A percentile compares a stretch with the other conserved stretches of the same genome.
phyloP scores from a whole-genome alignment of 2,888 invertebrate species.

The Troides aeacus region DNA sequence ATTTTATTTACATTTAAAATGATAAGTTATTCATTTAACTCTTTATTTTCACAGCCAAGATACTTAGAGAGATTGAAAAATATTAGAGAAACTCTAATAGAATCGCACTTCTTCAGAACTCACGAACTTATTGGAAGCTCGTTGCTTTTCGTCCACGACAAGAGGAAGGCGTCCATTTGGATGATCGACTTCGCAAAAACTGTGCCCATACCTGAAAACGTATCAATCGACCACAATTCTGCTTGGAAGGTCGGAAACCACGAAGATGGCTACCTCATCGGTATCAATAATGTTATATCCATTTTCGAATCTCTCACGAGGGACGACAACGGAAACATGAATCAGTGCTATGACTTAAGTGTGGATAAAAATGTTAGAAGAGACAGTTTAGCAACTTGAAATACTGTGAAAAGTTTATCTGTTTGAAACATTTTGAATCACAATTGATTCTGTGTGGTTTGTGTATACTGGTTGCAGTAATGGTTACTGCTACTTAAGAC shows the following conservation, averaged over 20 bases:
- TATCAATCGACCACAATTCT: conserved; percentile 87
- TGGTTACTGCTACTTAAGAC: conserved; percentile 27
- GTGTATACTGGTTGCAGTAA: conserved; percentile 27
- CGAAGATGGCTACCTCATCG: conserved; percentile 97
- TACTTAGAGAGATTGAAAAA: conserved; percentile 92
- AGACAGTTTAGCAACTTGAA: conserved; percentile 72
- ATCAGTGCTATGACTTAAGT: conserved; percentile 58
- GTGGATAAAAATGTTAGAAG: conserved; percentile 64
- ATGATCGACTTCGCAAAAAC: conserved; percentile 99
- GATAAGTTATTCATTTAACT: conserved; percentile 8
- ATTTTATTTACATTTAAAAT: neutral
- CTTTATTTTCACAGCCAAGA: conserved; percentile 80
- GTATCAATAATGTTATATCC: conserved; percentile 92
- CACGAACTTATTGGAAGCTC: conserved; percentile 98
- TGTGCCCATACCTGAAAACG: conserved; percentile 86
- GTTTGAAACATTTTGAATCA: conserved; percentile 55
- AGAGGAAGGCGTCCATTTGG: conserved; percentile 93
- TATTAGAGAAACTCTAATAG: conserved; percentile 89
- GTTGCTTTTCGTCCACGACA: conserved; percentile 95
- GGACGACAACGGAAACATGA: conserved; percentile 68
- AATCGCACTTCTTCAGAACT: conserved; percentile 92
- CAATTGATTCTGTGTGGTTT: conserved; percentile 34
- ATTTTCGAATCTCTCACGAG: conserved; percentile 85
- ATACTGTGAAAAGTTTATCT: conserved; percentile 49
- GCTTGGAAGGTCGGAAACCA: conserved; percentile 97